These are phyloP conservation scores for Cepaea nemoralis DNA, from an alignment of 1,140 invertebrate genomes.

Conservation along the genomic window DNA sequence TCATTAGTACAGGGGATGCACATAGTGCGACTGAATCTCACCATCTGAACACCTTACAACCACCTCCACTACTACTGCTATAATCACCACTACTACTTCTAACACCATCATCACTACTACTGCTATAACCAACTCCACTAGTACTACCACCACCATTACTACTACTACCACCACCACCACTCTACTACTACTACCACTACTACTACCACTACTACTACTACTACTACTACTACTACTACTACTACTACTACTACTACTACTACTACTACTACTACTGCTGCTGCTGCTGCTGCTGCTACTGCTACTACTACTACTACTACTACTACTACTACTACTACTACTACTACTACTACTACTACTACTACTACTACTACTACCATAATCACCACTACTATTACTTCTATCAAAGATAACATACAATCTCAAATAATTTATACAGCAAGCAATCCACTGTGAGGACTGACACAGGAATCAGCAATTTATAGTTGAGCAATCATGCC, in stretches of 20 bases:
- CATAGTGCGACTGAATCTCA: too few relatives aligned
- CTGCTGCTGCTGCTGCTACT: conserved; percentile 74
- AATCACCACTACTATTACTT: too few relatives aligned
- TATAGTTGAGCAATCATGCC: too few relatives aligned
- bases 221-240: background rate
- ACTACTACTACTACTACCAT: background rate
- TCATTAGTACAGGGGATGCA: too few relatives aligned
- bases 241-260: background rate
- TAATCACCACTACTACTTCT: background rate
- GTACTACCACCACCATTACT: background rate
- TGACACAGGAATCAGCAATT: too few relatives aligned
- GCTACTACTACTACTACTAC: conserved; percentile 84
- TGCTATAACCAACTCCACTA: background rate
- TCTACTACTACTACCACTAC: background rate
- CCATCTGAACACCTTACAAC: too few relatives aligned
- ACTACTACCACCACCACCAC: background rate
- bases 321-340: conserved; percentile 87
- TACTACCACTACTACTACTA: background rate
- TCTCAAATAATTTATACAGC: too few relatives aligned
- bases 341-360: too few relatives aligned
- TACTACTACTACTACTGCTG: background rate
- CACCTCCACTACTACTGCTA: background rate
- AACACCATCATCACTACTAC: background rate
- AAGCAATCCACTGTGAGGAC: too few relatives aligned
- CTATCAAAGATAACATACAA: too few relatives aligned